A percentile compares a stretch with the other conserved stretches of the same genome.
Conservation (phyloP, 2,797 vertebrate genomes). For the Acanthornis magna region DNA sequence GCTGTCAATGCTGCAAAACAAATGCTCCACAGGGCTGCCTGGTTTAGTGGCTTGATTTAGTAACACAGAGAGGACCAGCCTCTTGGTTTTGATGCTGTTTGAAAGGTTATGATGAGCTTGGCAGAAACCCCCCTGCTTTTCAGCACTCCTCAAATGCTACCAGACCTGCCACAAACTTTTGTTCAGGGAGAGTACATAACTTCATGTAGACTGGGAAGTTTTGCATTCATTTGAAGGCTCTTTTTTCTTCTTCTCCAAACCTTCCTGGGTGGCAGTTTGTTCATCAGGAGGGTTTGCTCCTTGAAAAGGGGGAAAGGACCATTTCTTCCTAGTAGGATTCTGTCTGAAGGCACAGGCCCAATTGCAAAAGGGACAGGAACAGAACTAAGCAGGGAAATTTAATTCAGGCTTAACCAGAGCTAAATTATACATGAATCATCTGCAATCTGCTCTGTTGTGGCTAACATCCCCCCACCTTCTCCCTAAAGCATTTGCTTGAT, state of each 20-base stretch:
- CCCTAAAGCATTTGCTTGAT: neutral
- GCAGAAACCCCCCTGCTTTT: neutral
- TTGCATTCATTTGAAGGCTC: neutral
- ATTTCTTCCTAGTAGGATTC: neutral
- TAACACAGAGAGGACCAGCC: neutral
- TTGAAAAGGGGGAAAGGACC: neutral
- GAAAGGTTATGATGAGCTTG: neutral
- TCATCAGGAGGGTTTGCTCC: neutral
- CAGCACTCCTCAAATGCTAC: neutral
- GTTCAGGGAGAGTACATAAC: neutral
- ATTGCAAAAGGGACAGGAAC: neutral
- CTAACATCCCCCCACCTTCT: slow-evolving; percentile 14
- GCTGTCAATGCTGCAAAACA: neutral
- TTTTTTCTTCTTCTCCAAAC: neutral
- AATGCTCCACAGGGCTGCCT: neutral
- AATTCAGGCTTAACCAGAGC: slow-evolving; percentile 32
- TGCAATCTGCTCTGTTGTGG: slow-evolving; percentile 23
- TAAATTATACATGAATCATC: slow-evolving; percentile 13
- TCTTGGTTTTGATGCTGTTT: neutral
- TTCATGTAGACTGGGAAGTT: neutral
- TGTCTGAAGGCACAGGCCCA: neutral
- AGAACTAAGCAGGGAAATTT: slow-evolving; percentile 1
- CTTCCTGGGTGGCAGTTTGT: neutral
- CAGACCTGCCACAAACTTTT: neutral
- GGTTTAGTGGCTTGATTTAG: neutral